Evolutionary conservation across 1,140 invertebrate species (phyloP), one percentile per base, ranked within the genome.

Genomic region (Yoshiicerus persimilis): DNA sequence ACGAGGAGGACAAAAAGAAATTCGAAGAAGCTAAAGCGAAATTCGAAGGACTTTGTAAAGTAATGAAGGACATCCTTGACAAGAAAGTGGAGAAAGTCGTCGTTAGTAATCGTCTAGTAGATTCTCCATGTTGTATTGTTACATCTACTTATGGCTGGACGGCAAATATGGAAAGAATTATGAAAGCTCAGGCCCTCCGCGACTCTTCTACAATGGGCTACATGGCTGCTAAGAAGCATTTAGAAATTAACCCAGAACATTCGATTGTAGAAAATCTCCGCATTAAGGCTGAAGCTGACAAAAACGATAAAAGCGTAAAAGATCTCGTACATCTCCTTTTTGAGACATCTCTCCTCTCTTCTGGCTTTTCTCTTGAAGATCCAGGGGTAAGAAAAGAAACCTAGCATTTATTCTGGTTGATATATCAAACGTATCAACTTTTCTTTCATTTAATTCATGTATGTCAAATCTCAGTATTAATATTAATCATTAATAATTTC

Each of bases 81-180:
- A 98, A 96, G 93, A 99, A 99, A 93, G 98, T 99, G 13, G 98
- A 99, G 92, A 99, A 99, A 93, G 97, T 99, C 20, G 96, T 97
- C 0, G 96, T 99, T 0, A 98, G 97, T 3, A 99, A 99, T 93
- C 91, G 95, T 62, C 93, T 99, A 87, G 98, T 99, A 0, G 96
- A 97, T 89, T 99, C 98, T 2, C 99, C 99, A 0, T 99, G 98
- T 93, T 99, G 98, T 92, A 99, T 99, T 91, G 99, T 99, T 25
- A 99, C 98, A 20, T 97, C 97, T n/a, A 98, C 99, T 92, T 99
- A 98, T 92, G 98, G 98, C 77, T 99, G 98, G 99, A 97, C 98
- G 11, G 98, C 98, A 4, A 99, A 99, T 93, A 99, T 99, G 98
- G 99, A 99, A 92, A 95, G 98, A 87, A 99, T 99, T 93, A 99